Base-by-base conservation (phyloP, 2,888 invertebrate genomes). In the Cataglyphis altisquamis region DNA sequence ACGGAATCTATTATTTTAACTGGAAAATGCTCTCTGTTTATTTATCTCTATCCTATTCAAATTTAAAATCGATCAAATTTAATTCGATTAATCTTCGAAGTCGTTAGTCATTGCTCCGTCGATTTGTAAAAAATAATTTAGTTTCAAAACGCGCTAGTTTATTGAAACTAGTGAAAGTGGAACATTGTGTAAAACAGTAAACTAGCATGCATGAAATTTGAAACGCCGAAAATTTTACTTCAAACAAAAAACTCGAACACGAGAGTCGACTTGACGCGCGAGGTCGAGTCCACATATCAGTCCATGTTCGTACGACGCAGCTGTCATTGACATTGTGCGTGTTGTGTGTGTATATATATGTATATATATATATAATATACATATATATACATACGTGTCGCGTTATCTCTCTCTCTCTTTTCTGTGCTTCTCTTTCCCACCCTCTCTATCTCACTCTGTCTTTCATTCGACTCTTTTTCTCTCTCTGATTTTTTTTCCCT, bases 311-410 rank as follows among this genome's bases (percentile, higher is more conserved):
- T 52, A 85, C 86, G 85, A 86, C 92, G 92, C 92, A 94, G 92
- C 93, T 94, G 94, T 94, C 94, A 94, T 93, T 94, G 93, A 92
- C 93, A 93, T 92, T 92, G 92, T 88, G 89, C 86, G 90, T 91
- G 82, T 57, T 83, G 48, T 18, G 48, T 48, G 10, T 41, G 5
- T 48, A 83, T 85, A 83, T 87, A 1, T 73, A 82, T 84, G 83
- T 87, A 36, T 25, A 25, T 25, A 1, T 25, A 25, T 25, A 25
- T 25, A 25, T 25, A 25, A 15, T 45, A 48, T 48, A 48, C n/a
- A 8, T 75, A 83, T 84, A 83, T 86, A 1, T 70, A 83, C 84
- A 83, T 87, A 36, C 29, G 29, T 29, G 2, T 29, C 15, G 39
- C 64, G 62, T 80, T 5, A 85, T n/a, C n/a, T 70, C 39, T 0